Base-by-base conservation (phyloP, 2,888 invertebrate genomes). In the Caenorhabditis afra region DNA sequence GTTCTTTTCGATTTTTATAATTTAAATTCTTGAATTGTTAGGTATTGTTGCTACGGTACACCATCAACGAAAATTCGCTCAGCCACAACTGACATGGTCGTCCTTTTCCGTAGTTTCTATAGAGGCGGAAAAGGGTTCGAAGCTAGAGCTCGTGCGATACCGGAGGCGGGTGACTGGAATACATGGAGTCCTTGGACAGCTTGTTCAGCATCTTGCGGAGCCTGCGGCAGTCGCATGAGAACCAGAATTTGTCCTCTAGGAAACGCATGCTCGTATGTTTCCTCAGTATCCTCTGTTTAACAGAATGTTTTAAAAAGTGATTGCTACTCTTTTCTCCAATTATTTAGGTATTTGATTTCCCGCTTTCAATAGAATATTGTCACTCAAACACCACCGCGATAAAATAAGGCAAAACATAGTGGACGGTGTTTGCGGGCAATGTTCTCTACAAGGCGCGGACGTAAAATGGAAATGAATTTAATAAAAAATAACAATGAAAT, bases 91-190 rank as follows among this genome's bases (percentile, higher is more conserved):
- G 90, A 90, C 61, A 85, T 90, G 86, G 84, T 90, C 41, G 85
- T 90, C 11, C 81, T 90, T 1, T 90, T 90, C 84, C 87, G 90
- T 7, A 90, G 90, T 39, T 90, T 90, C 81, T 90, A 90, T 75
- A 81, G 88, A n/a, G 87, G 87, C 20, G 90, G 90, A 50, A 85
- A 85, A 58, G 90, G 90, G 23, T 90, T 90, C 73, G 86, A 89
- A 67, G 90, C 86, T 8, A 78, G 85, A 47, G 87, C 86, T 7
- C 79, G 87, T 22, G 86, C 90, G 12, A 79, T 90, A 10, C 85
- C 86, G 18, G 73, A 81, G 65, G 78, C 85, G 49, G 87, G 87
- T 84, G 70, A 20, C 41, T 84, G 83, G 83, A 73, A 79, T 39
- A 45, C 75, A 22, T 90, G 90, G 90, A 80, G 80, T 59, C 73